phyloP scores from a whole-genome alignment of 2,888 invertebrate species.

The Morpho achilles region DNA sequence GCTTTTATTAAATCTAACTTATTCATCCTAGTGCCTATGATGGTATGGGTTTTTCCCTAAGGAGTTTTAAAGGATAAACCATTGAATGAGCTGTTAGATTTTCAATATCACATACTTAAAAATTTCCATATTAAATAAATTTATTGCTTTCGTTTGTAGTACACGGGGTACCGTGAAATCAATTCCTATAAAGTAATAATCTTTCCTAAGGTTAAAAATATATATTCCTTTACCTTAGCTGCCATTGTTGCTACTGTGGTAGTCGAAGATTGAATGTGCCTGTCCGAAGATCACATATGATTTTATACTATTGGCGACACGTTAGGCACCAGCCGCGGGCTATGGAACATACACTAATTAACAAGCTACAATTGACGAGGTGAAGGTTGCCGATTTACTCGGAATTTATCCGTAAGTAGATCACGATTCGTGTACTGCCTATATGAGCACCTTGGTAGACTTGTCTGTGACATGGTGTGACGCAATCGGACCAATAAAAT shows the following conservation, averaged over 20 bases:
- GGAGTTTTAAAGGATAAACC: too few relatives aligned
- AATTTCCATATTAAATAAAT: too few relatives aligned
- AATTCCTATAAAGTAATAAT: too few relatives aligned
- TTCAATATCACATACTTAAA: too few relatives aligned
- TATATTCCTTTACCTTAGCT: slow-evolving; percentile 15
- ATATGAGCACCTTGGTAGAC: slow-evolving; percentile 23
- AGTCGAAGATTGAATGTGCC: slow-evolving; percentile 18
- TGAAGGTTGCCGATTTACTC: slow-evolving; percentile 39
- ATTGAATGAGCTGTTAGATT: too few relatives aligned
- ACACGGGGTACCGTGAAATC: too few relatives aligned
- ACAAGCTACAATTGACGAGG: slow-evolving; percentile 35
- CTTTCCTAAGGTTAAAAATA: too few relatives aligned
- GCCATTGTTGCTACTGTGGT: slow-evolving; percentile 21
- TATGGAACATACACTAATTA: slow-evolving; percentile 19
- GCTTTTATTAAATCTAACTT: too few relatives aligned
- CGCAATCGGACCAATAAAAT: slow-evolving; percentile 3
- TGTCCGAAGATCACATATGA: slow-evolving; percentile 8
- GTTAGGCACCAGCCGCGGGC: slow-evolving; percentile 13
- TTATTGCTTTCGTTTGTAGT: not conserved
- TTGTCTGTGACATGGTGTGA: slow-evolving; percentile 37
- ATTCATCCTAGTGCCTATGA: too few relatives aligned
- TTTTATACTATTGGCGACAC: slow-evolving; percentile 23
- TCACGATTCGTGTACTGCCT: slow-evolving; percentile 23
- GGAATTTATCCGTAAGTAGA: slow-evolving; percentile 17
- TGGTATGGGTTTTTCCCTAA: too few relatives aligned